Evolutionary conservation across 1,140 invertebrate genomes (phyloP).

Genomic region (Calliopsis andreniformis): DNA sequence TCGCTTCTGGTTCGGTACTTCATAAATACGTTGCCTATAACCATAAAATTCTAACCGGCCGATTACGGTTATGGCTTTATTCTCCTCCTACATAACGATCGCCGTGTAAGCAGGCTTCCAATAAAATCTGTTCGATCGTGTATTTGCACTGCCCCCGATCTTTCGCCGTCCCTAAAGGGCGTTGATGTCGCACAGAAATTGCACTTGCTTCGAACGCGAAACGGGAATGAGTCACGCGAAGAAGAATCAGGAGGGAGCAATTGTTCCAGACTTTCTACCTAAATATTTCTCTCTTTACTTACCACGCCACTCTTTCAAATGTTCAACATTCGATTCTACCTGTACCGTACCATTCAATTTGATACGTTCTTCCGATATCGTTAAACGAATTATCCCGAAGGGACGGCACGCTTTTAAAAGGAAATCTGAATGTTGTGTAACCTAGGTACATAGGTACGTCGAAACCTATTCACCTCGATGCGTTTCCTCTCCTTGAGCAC

Average conservation of each 20-base stretch:
- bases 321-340: too few species aligned
- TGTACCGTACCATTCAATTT: too few species aligned
- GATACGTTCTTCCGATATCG: too few species aligned
- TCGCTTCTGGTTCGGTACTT: neutral
- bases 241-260: neutral
- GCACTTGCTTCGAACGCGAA: neutral
- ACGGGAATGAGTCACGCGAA: neutral
- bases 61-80: slow-evolving; percentile 35
- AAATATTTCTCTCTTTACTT: neutral
- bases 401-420: neutral
- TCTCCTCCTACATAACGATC: neutral
- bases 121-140: neutral
- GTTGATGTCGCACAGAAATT: neutral
- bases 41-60: slow-evolving; percentile 30
- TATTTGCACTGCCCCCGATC: neutral
- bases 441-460: neutral
- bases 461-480: slow-evolving; percentile 44
- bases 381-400: slow-evolving; percentile 8
- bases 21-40: slow-evolving; percentile 32
- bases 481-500: slow-evolving; percentile 29
- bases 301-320: neutral
- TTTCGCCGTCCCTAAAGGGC: neutral
- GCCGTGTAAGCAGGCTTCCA: neutral
- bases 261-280: neutral
- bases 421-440: neutral